These are phyloP conservation scores for Orestias chungarensis DNA, from an alignment of 2,797 vertebrate species.

Conservation along the genomic window DNA sequence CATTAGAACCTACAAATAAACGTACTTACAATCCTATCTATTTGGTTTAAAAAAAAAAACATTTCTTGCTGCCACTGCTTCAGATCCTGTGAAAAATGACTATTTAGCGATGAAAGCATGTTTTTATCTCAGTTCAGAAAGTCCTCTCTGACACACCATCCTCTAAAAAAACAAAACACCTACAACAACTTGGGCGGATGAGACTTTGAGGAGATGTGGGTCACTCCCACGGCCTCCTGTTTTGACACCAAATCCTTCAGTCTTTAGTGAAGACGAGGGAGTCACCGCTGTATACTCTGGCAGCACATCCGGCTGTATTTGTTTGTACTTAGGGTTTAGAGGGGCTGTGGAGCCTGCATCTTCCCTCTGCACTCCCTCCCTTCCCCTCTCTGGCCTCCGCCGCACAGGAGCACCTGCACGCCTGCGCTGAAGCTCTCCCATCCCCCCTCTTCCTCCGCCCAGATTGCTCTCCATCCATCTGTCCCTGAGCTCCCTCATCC, in stretches of 20 bases:
- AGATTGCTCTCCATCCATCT: conserved; percentile 68
- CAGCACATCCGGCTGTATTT: conserved; percentile 24
- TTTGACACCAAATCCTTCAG: neutral
- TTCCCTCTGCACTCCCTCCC: conserved; percentile 14
- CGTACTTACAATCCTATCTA: too few species aligned
- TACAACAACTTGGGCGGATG: conserved; percentile 7
- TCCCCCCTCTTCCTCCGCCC: conserved; percentile 25
- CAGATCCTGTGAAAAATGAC: neutral
- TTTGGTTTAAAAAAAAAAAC: too few species aligned
- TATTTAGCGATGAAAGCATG: neutral
- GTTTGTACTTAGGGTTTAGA: conserved; percentile 38
- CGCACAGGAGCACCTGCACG: conserved; percentile 72
- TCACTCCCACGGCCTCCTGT: conserved; percentile 12
- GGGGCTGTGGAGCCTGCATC: conserved; percentile 37
- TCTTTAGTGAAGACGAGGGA: conserved; percentile 26
- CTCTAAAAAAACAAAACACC: neutral
- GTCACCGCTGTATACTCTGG: conserved; percentile 45
- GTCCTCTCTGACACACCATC: neutral
- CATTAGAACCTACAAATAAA: too few species aligned
- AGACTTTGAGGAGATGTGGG: conserved; percentile 1
- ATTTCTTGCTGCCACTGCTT: neutral
- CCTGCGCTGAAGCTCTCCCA: conserved; percentile 72
- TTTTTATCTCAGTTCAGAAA: conserved; percentile 11
- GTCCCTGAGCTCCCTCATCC: conserved; percentile 72
- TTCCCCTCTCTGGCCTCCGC: conserved; percentile 41